A percentile compares a stretch with the other conserved stretches of the same genome.
These are phyloP conservation scores for Syrphus vitripennis DNA, from an alignment of 2,888 invertebrate species.

Conservation along the genomic window DNA sequence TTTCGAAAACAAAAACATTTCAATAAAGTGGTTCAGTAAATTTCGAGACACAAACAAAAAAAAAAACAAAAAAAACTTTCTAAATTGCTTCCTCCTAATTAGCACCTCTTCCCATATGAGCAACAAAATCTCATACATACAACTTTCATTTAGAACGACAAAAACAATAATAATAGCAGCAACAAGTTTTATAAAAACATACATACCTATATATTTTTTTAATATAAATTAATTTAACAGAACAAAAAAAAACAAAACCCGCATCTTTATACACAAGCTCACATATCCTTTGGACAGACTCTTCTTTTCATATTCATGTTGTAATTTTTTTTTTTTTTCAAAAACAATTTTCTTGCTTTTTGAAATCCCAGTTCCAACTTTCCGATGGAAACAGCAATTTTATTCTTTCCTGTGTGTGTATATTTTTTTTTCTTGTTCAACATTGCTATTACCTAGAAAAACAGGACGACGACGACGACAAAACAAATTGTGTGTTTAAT, in stretches of 20 bases:
- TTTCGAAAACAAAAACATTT: conserved; percentile 13
- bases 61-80: no score
- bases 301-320: background rate
- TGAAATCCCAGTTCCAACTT: background rate
- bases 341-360: conserved; percentile 11
- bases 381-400: background rate
- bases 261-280: background rate
- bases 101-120: conserved; percentile 31
- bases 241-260: conserved; percentile 10
- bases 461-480: background rate
- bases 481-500: conserved; percentile 8
- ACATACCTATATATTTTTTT: no score
- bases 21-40: conserved; percentile 19
- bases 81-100: conserved; percentile 50
- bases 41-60: background rate
- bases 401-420: background rate
- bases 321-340: background rate
- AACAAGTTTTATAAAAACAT: conserved; percentile 15
- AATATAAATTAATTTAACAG: conserved; percentile 46
- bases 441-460: background rate
- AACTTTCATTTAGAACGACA: background rate
- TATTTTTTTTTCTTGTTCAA: background rate
- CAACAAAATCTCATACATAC: background rate
- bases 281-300: background rate
- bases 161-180: conserved; percentile 5